Base-by-base conservation (phyloP, 2,888 invertebrate genomes). In the Cremastinae sp. region DNA sequence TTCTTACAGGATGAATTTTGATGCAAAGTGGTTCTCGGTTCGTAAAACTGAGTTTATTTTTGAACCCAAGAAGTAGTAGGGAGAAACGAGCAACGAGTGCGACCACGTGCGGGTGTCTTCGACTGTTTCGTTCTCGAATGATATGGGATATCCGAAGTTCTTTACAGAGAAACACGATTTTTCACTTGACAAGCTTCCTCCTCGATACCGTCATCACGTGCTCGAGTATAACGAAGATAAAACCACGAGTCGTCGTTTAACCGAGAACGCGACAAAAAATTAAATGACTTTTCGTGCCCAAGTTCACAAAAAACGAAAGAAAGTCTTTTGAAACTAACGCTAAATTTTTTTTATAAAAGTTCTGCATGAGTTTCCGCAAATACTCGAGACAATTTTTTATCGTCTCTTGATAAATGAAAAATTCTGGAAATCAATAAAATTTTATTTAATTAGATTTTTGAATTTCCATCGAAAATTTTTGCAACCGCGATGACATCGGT, bases 121-220 rank as follows among this genome's bases (percentile, higher is more conserved):
- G 53, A 64, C 51, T 62, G 37, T 22, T 10, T 28, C 41, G 12
- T 9, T 1, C 9, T 10, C 43, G 45, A 28, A 28, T 45, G 55
- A 37, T 43, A 43, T 37, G 16, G 59, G 53, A 64, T 65, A 70
- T 59, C 55, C 65, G 39, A 49, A 45, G 64, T 39, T 73, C 35
- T 55, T 72, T 69, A 55, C 69, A 58, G 75, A 35, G 59, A 75
- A 82, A 88, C 87, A 88, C 81, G 84, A 82, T 81, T 88, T 88
- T 88, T 85, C 85, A 88, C 88, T 88, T 82, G 83, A 75, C 74
- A 74, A 59, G 78, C 62, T 76, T 73, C 77, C 74, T 82, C 81
- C 58, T 82, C 68, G 78, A 65, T 22, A 76, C 78, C 73, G 76
- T 79, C 84, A 84, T 81, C 85, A 85, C 85, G 85, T 84, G 85